Evolutionary conservation across 2,888 invertebrate species (phyloP), one percentile per base, ranked within the genome.

Genomic region (Choreutis nemorana): DNA sequence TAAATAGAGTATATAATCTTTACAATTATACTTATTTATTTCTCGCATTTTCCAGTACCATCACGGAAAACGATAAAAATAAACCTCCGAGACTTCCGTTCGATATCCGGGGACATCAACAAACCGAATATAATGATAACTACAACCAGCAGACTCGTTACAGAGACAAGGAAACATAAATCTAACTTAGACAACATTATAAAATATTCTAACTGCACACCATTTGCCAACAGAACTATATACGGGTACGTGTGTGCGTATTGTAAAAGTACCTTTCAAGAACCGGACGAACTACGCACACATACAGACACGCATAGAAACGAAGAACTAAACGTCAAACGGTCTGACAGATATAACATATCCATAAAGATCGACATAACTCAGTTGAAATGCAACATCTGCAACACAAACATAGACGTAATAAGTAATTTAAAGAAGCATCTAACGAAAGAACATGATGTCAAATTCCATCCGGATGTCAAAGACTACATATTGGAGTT

Each of bases 351-450:
- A 28, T 67, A 55, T 12, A 72, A 73, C 10, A 25, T 75, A n/a
- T 60, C 67, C 0, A 50, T 72, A 3, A 75, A 75, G 59, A 49
- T 75, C 12, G 75, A 77, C 26, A 73, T 73, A 10, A 64, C 70
- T 1, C 56, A 71, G 20, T 14, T 77, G 0, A 49, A 53, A 31
- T 77, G 75, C 35, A 64, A 44, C 0, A 23, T 71, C 0, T 77
- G 75, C 26, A 36, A 52, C 1, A 15, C 35, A 0, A 49, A 42
- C 1, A 33, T 49, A 2, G 50, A 61, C 4, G 34, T 48, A 0
- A 62, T 75, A 28, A 16, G 49, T 0, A 52, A 41, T 20, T 24
- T 77, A 2, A 73, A 71, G 33, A 48, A 44, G 1, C 77, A 77
- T 32, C 24, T 77, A 0, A 50, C 41, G 0, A 53, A 50, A 9